Percentiles rank a stretch among this genome's conserved stretches.
Conservation (phyloP, 2,888 invertebrate species). For the Magallana nippona region DNA sequence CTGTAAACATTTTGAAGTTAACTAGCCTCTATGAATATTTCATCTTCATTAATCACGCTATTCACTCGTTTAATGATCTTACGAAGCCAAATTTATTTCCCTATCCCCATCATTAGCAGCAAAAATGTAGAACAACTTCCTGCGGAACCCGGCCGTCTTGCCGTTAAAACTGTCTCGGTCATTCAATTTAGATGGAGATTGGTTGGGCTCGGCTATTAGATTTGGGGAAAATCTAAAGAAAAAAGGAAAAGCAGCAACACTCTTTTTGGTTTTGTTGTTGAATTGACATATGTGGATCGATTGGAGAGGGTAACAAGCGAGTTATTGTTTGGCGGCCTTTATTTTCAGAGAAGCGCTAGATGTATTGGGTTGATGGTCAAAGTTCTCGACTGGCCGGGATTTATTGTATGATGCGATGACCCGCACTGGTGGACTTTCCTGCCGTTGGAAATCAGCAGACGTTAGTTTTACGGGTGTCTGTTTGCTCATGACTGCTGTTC, state of each 20-base stretch:
- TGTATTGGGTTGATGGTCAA: constrained; percentile 31
- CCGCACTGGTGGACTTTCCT: not conserved
- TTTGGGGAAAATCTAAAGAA: not conserved
- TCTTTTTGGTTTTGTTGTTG: constrained; percentile 26
- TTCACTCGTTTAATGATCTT: constrained; percentile 24
- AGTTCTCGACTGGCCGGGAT: constrained; percentile 15
- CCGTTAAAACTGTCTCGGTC: constrained; percentile 27
- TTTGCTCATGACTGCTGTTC: not conserved
- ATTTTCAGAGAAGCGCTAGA: constrained; percentile 26
- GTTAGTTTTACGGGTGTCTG: not conserved
- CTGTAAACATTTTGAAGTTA: constrained; percentile 11
- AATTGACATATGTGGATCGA: constrained; percentile 33
- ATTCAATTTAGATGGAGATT: constrained; percentile 33
- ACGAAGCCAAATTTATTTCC: constrained; percentile 24
- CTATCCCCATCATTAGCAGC: constrained; percentile 20
- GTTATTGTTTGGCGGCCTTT: constrained; percentile 9
- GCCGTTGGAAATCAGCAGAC: constrained; percentile 1
- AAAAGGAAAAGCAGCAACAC: constrained; percentile 1
- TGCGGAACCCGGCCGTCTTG: not conserved
- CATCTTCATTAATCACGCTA: constrained; percentile 33
- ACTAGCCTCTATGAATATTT: constrained; percentile 26
- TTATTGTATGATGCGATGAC: constrained; percentile 26
- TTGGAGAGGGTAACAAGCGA: constrained; percentile 22
- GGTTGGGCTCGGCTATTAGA: constrained; percentile 18
- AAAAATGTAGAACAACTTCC: constrained; percentile 33